Conservation (phyloP, 2,888 invertebrate species). For the Craniophora ligustri region DNA sequence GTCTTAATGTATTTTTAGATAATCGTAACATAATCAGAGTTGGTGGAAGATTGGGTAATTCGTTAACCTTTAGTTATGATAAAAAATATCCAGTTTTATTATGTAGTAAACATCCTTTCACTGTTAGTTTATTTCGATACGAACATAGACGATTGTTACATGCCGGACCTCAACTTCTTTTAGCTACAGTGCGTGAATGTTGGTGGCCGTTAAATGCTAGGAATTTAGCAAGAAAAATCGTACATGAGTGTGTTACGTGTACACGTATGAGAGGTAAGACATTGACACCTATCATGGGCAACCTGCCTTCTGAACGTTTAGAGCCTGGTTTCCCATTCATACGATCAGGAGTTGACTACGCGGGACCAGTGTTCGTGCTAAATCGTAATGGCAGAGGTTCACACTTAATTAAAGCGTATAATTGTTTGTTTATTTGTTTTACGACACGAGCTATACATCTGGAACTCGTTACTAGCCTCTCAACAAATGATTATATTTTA, state of each 20-base stretch:
- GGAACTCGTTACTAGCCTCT: background rate
- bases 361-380: conserved; percentile 12
- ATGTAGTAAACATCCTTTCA: conserved; percentile 9
- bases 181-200: conserved; percentile 5
- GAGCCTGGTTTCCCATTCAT: background rate
- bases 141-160: no score
- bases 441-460: no score
- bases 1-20: background rate
- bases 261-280: conserved; percentile 1
- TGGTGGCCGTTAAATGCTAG: conserved; percentile 7
- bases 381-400: conserved; percentile 1
- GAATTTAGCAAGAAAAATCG: no score
- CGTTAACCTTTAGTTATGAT: background rate
- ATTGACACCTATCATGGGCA: no score
- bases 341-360: conserved; percentile 1
- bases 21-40: background rate
- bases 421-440: background rate
- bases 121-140: conserved; percentile 3
- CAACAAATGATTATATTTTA: background rate
- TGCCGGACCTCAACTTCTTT: conserved; percentile 3
- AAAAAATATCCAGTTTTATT: conserved; percentile 10
- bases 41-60: background rate
- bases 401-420: background rate
- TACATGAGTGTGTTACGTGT: background rate
- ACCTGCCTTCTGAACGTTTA: background rate